phyloP scores from a whole-genome alignment of 2,888 invertebrate species.

The Schizotus pectinicornis region DNA sequence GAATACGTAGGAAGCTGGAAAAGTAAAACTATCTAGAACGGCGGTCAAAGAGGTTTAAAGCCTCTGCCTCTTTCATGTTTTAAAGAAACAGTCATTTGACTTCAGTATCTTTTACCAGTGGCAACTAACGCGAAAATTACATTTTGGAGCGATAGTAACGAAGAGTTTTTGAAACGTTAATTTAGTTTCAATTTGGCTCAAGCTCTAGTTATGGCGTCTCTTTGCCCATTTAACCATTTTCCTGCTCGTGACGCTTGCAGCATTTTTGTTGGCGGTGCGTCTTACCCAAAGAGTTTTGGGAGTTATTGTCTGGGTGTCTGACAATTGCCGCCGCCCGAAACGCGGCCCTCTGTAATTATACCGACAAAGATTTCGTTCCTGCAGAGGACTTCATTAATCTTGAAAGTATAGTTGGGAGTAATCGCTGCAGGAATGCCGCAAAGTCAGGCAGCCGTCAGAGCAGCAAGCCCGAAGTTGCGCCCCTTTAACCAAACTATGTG shows the following conservation, averaged over 20 bases:
- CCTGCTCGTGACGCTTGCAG: background rate
- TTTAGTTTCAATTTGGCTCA: too few relatives aligned
- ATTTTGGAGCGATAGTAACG: too few relatives aligned
- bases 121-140: too few relatives aligned
- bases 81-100: too few relatives aligned
- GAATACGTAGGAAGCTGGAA: too few relatives aligned
- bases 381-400: slow-evolving; percentile 34
- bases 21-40: too few relatives aligned
- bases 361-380: slow-evolving; percentile 31
- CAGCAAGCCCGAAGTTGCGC: slow-evolving; percentile 27
- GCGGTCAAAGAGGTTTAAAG: too few relatives aligned
- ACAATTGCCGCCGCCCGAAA: slow-evolving; percentile 14
- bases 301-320: slow-evolving; percentile 10
- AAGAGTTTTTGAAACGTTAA: too few relatives aligned
- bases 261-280: slow-evolving; percentile 5
- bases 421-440: slow-evolving; percentile 34
- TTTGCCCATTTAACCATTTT: background rate
- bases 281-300: slow-evolving; percentile 1
- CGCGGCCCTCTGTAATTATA: slow-evolving; percentile 23
- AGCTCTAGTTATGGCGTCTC: too few relatives aligned
- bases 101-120: too few relatives aligned
- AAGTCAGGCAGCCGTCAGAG: slow-evolving; percentile 28
- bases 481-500: slow-evolving; percentile 31
- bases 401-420: slow-evolving; percentile 32
- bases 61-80: too few relatives aligned